Evolutionary conservation across 2,113 vertebrate genomes (phyloP).

Genomic region (Elaphurus davidianus): DNA sequence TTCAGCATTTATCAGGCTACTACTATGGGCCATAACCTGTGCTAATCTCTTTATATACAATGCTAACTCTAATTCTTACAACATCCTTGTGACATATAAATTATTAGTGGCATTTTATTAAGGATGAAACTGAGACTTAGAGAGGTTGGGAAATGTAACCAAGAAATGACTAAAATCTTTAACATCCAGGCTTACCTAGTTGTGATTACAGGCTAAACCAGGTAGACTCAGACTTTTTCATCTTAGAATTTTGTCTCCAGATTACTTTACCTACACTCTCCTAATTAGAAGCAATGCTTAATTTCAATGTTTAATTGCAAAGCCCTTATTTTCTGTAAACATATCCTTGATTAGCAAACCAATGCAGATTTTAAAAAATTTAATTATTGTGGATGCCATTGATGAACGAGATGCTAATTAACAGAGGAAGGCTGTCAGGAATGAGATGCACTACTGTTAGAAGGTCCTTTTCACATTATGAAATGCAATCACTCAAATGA

Average conservation of each 20-base stretch:
- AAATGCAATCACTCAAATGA: constrained; percentile 1
- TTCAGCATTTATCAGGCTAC: neutral
- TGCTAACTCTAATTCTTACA: neutral
- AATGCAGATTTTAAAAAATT: neutral
- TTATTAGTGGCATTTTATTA: neutral
- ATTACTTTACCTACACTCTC: neutral
- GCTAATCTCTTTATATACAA: neutral
- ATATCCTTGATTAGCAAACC: constrained; percentile 34
- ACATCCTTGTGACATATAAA: neutral
- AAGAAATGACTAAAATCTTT: neutral
- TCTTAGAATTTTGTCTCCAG: neutral
- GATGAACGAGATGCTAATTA: neutral
- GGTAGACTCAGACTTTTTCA: neutral
- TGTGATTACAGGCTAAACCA: neutral
- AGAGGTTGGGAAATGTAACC: neutral
- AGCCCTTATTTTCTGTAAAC: constrained; percentile 60
- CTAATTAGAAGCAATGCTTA: constrained; percentile 40
- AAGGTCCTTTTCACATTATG: constrained; percentile 33
- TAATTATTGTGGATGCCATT: constrained; percentile 49
- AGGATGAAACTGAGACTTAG: neutral
- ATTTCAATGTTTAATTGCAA: constrained; percentile 48
- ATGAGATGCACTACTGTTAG: neutral
- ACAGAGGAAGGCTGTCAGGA: constrained; percentile 39
- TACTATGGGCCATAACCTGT: neutral
- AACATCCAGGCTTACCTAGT: neutral